These are phyloP conservation scores for Orthosia cruda DNA, from an alignment of 2,888 invertebrate genomes.

Conservation along the genomic window DNA sequence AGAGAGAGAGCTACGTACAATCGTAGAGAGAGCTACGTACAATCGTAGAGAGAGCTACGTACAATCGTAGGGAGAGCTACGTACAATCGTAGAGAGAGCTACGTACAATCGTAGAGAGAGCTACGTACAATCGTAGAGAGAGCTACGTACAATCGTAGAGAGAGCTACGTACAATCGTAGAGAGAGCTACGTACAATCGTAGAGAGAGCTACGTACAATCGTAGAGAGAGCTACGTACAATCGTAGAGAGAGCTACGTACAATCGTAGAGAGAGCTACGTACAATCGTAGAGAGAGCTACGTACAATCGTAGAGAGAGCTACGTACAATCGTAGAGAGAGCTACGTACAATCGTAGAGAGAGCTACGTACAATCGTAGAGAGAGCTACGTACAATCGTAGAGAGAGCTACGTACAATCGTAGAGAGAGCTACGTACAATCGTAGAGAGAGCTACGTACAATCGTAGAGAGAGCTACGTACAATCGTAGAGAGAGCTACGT, in stretches of 20 bases:
- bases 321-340: background rate
- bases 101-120: background rate
- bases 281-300: background rate
- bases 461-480: background rate
- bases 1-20: background rate
- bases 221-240: background rate
- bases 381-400: background rate
- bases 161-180: background rate
- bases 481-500: background rate
- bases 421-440: background rate
- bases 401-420: background rate
- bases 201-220: background rate
- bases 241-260: background rate
- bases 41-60: background rate
- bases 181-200: background rate
- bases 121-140: background rate
- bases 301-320: background rate
- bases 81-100: background rate
- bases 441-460: background rate
- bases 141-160: background rate
- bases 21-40: background rate
- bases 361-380: background rate
- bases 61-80: background rate
- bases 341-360: too few relatives aligned
- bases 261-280: background rate